Percentiles rank a stretch among this genome's conserved stretches.
Conservation (phyloP, 2,113 vertebrate species). For the Boleophthalmus pectinirostris region DNA sequence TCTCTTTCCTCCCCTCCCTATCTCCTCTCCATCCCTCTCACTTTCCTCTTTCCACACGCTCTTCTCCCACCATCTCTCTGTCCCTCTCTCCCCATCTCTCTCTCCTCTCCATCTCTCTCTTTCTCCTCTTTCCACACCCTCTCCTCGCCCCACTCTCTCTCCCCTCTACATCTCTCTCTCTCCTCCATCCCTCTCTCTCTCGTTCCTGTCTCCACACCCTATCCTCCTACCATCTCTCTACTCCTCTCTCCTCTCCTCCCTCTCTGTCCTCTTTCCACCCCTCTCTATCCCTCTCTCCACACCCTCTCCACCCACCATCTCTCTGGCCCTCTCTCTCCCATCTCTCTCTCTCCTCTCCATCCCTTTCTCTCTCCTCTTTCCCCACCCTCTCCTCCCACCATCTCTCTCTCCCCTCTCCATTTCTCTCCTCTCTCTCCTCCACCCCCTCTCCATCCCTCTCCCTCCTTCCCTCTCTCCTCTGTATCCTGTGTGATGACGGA, state of each 20-base stretch:
- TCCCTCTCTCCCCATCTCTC: no score
- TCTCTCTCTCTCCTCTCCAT: not conserved
- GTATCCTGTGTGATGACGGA: slow-evolving; percentile 68
- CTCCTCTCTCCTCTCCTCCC: not conserved
- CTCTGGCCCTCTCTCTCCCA: no score
- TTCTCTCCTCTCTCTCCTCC: slow-evolving; percentile 14
- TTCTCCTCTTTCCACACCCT: slow-evolving; percentile 22
- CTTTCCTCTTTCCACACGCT: slow-evolving; percentile 26
- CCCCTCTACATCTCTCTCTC: slow-evolving; percentile 12
- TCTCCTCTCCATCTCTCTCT: no score
- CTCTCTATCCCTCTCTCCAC: no score
- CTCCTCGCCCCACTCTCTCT: no score
- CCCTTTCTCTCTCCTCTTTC: no score
- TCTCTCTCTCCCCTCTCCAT: not conserved
- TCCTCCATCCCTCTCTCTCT: not conserved
- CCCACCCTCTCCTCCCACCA: no score
- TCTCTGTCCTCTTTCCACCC: not conserved
- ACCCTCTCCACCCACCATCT: no score
- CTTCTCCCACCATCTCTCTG: no score
- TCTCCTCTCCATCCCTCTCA: no score
- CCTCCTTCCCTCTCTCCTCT: slow-evolving; percentile 9
- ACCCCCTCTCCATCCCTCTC: not conserved
- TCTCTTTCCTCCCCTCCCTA: slow-evolving; percentile 2
- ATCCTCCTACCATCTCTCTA: no score
- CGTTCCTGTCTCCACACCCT: no score